phyloP scores from a whole-genome alignment of 23 tunicate species.

The Ciona savignyi region DNA sequence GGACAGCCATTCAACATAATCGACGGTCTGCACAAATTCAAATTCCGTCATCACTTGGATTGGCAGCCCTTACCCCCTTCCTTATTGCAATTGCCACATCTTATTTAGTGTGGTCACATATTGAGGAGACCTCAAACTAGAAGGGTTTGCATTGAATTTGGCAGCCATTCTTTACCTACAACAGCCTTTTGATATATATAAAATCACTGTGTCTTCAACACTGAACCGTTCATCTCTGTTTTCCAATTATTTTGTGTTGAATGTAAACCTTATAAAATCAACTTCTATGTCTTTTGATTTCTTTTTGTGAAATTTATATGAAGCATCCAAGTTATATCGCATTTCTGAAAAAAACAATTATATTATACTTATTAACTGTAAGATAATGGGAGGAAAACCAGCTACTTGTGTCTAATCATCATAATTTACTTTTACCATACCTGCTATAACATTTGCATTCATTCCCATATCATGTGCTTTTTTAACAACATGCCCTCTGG shows the following conservation, averaged over 20 bases:
- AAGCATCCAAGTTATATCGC: constrained; percentile 56
- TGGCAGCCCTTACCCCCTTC: neutral
- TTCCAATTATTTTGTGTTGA: constrained; percentile 1
- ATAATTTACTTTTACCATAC: neutral
- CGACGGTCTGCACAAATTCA: no score
- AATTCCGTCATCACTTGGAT: neutral
- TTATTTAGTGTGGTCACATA: neutral
- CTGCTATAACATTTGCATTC: constrained; percentile 8
- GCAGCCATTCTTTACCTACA: no score
- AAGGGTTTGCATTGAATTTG: no score
- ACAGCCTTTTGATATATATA: no score
- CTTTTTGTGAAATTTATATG: constrained; percentile 56
- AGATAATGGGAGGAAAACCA: no score
- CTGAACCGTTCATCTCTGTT: no score
- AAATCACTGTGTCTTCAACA: no score
- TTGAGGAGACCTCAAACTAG: no score
- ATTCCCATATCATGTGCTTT: constrained; percentile 34
- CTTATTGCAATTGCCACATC: neutral
- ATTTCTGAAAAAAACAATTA: constrained; percentile 28
- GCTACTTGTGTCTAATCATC: neutral
- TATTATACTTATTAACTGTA: neutral
- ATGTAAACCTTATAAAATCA: constrained; percentile 62
- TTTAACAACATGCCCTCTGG: constrained; percentile 55
- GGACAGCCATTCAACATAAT: no score
- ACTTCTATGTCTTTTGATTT: constrained; percentile 74